A percentile compares a stretch with the other conserved stretches of the same genome.
Evolutionary conservation across 23 tunicate species (phyloP).

Genomic region (Ciona savignyi): DNA sequence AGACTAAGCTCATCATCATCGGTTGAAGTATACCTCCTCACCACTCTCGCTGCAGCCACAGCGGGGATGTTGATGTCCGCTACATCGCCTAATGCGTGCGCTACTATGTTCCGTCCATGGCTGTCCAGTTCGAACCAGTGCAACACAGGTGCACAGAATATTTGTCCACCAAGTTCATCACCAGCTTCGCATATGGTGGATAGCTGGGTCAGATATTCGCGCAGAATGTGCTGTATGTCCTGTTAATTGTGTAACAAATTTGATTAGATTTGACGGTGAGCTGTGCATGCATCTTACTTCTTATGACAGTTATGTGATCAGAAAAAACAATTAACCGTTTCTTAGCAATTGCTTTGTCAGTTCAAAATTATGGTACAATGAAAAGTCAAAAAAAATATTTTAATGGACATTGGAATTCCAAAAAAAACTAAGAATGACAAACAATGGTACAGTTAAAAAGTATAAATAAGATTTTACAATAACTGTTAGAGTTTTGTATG

Average conservation of each 20-base stretch:
- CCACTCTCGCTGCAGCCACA: constrained; percentile 80
- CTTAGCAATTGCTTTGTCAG: too few relatives aligned
- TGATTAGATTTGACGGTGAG: too few relatives aligned
- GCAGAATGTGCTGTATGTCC: constrained; percentile 46
- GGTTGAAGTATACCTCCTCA: constrained; percentile 63
- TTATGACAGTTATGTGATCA: too few relatives aligned
- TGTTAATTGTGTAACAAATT: not conserved
- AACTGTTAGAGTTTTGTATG: too few relatives aligned
- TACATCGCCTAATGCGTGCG: constrained; percentile 80
- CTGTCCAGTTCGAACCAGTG: constrained; percentile 90
- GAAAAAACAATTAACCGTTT: too few relatives aligned
- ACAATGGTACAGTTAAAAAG: too few relatives aligned
- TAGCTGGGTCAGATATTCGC: constrained; percentile 29
- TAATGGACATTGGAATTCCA: too few relatives aligned
- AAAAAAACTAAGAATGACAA: too few relatives aligned
- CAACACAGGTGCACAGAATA: constrained; percentile 81
- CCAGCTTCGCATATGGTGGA: constrained; percentile 18
- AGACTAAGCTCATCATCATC: constrained; percentile 75
- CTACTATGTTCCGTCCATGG: constrained; percentile 74
- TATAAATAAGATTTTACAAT: too few relatives aligned
- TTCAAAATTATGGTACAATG: too few relatives aligned
- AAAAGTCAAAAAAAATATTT: too few relatives aligned
- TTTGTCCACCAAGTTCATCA: constrained; percentile 39
- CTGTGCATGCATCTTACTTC: too few relatives aligned
- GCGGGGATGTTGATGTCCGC: constrained; percentile 97